Percentiles rank a stretch among this genome's conserved stretches.
Conservation (phyloP, 2,888 invertebrate species). For the Hypena proboscidalis region DNA sequence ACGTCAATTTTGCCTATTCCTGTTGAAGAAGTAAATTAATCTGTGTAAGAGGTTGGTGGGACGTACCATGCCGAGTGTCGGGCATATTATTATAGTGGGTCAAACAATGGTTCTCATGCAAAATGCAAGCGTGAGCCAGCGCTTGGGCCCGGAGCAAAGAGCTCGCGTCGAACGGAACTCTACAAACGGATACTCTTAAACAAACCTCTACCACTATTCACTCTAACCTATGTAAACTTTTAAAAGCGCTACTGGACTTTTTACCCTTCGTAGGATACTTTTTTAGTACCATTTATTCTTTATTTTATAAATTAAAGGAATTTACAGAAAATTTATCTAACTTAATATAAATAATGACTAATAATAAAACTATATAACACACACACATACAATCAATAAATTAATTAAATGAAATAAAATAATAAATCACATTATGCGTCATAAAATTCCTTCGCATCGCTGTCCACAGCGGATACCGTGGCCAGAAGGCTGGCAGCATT, state of each 20-base stretch:
- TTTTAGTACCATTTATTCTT: too few relatives aligned
- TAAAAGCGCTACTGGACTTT: slow-evolving; percentile 42
- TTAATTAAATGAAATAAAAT: too few relatives aligned
- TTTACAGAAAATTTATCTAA: too few relatives aligned
- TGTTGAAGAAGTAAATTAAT: slow-evolving; percentile 49
- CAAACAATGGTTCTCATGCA: slow-evolving; percentile 71
- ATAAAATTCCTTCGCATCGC: too few relatives aligned
- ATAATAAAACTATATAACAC: too few relatives aligned
- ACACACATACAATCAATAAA: too few relatives aligned
- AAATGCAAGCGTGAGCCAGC: slow-evolving; percentile 65
- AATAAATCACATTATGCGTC: too few relatives aligned
- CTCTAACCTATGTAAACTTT: slow-evolving; percentile 57
- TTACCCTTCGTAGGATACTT: slow-evolving; percentile 28
- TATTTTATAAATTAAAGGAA: too few relatives aligned
- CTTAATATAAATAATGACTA: too few relatives aligned
- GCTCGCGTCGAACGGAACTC: slow-evolving; percentile 52
- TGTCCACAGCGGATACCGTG: too few relatives aligned
- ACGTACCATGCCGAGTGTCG: slow-evolving; percentile 38
- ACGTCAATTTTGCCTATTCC: slow-evolving; percentile 16
- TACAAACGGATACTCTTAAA: slow-evolving; percentile 54
- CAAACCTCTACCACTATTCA: slow-evolving; percentile 44
- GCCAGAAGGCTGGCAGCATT: too few relatives aligned
- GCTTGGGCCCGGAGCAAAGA: slow-evolving; percentile 46
- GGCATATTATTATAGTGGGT: slow-evolving; percentile 50
- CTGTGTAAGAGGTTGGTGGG: slow-evolving; percentile 34